Base-by-base conservation (phyloP, 2,888 invertebrate species). In the Argynnis bischoffii region DNA sequence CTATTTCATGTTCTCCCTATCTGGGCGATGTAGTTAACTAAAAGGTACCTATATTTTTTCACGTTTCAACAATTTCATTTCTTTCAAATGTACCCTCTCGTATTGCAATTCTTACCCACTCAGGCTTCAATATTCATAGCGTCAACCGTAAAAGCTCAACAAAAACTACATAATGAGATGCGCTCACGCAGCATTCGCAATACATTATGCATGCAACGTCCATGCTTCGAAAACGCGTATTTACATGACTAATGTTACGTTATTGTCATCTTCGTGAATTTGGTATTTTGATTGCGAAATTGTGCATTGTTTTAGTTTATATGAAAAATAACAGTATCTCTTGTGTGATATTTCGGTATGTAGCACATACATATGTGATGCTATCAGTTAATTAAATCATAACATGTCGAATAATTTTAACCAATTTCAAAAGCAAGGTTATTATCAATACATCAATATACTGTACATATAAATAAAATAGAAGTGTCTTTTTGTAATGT, bases 91-190 rank as follows among this genome's bases (percentile, higher is more conserved):
- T 35, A 13, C n/a, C 59, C 47, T 57, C 48, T 31, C n/a, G 11
- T 35, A 60, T 35, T 16, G 50, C 60, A 51, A 50, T 50, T 50
- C n/a, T 60, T 56, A 46, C 31, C 50, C 41, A 47, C 47, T 59
- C 59, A 16, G 13, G 6, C 69, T 72, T 71, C 71, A 69, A 71
- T 70, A 72, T 73, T 70, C 69, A 69, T 64, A 51, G 64, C 72
- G 70, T 74, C 69, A 70, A 72, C 55, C 73, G 72, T 76, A 74
- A 72, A 74, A 54, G 61, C 53, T 47, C 69, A 57, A 71, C 66
- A 65, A 61, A 67, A 70, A 66, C 48, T 59, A n/a, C 66, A 64
- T 71, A 72, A 72, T 70, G 72, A 70, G 69, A 47, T 56, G 70
- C 71, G 67, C 70, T 71, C 67, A 65, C 55, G 64, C 64, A 57